These are phyloP conservation scores for Meteorus cinctellus DNA, from an alignment of 2,888 invertebrate species.

Conservation along the genomic window DNA sequence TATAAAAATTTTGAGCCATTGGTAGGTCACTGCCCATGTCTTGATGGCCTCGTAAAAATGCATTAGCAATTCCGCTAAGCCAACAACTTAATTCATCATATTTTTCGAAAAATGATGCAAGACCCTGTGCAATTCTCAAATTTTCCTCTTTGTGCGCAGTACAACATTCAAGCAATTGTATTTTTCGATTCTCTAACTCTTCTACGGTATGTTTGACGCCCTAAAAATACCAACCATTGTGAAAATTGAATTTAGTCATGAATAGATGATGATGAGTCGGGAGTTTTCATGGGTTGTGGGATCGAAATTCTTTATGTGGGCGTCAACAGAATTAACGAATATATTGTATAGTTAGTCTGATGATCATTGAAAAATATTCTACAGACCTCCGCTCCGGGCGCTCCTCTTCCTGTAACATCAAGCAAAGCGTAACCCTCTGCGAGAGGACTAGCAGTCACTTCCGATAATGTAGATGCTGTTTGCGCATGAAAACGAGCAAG, in stretches of 20 bases:
- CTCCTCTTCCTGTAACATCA: slow-evolving; percentile 79
- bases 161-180: slow-evolving; percentile 79
- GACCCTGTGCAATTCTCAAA: slow-evolving; percentile 80
- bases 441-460: slow-evolving; percentile 80
- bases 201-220: slow-evolving; percentile 81
- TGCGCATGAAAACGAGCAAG: slow-evolving; percentile 81
- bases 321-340: slow-evolving; percentile 33
- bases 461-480: slow-evolving; percentile 79
- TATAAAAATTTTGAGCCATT: slow-evolving; percentile 82
- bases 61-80: slow-evolving; percentile 83
- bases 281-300: slow-evolving; percentile 24
- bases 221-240: slow-evolving; percentile 57
- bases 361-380: slow-evolving; percentile 37
- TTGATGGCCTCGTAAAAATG: slow-evolving; percentile 82
- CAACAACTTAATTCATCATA: slow-evolving; percentile 83
- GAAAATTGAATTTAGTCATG: slow-evolving; percentile 30
- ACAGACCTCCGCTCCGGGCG: slow-evolving; percentile 78
- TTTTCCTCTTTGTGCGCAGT: slow-evolving; percentile 82
- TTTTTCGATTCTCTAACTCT: slow-evolving; percentile 84
- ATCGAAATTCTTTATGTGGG: slow-evolving; percentile 40
- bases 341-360: slow-evolving; percentile 27
- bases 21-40: slow-evolving; percentile 83
- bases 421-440: slow-evolving; percentile 83
- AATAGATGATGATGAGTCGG: neutral
- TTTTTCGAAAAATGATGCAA: slow-evolving; percentile 80